These are phyloP conservation scores for Chrysogorgia sp. DNA, from an alignment of 92 coral and sea anemone species.

Conservation along the genomic window DNA sequence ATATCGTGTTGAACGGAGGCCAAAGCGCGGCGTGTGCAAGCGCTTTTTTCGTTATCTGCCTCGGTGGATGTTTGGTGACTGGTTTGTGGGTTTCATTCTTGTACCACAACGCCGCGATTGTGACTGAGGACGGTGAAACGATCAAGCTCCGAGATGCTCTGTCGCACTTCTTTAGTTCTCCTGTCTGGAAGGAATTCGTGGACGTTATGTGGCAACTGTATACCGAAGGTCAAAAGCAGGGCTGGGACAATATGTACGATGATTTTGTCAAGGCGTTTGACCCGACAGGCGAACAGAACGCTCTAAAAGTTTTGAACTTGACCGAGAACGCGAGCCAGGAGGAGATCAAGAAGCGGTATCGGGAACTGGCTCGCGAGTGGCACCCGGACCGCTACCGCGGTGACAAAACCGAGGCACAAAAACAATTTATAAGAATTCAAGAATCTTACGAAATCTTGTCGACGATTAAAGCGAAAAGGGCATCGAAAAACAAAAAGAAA, in stretches of 20 bases:
- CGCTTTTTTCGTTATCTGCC: constrained; percentile 71
- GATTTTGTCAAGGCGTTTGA: constrained; percentile 95
- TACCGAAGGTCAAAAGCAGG: constrained; percentile 86
- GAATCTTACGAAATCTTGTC: constrained; percentile 96
- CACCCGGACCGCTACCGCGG: constrained; percentile 83
- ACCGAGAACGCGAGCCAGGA: constrained; percentile 82
- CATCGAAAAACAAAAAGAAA: constrained; percentile 72
- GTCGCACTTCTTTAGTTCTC: constrained; percentile 93
- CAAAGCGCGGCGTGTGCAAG: constrained; percentile 71
- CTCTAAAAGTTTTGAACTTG: constrained; percentile 80
- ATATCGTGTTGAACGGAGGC: constrained; percentile 62
- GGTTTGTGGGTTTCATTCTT: constrained; percentile 92
- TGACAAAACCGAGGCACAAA: constrained; percentile 81
- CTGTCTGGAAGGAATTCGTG: constrained; percentile 95
- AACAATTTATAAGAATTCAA: constrained; percentile 91
- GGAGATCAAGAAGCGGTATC: constrained; percentile 86
- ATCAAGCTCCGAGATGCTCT: constrained; percentile 91
- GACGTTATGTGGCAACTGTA: constrained; percentile 86
- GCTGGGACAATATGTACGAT: constrained; percentile 96
- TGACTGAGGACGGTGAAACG: constrained; percentile 97
- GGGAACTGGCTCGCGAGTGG: constrained; percentile 89
- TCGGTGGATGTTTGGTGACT: constrained; percentile 77
- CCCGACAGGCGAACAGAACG: constrained; percentile 98
- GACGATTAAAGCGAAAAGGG: constrained; percentile 72
- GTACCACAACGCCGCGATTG: constrained; percentile 89